Conservation (phyloP, 2,113 vertebrate species). For the Coptodon bakossiorum region DNA sequence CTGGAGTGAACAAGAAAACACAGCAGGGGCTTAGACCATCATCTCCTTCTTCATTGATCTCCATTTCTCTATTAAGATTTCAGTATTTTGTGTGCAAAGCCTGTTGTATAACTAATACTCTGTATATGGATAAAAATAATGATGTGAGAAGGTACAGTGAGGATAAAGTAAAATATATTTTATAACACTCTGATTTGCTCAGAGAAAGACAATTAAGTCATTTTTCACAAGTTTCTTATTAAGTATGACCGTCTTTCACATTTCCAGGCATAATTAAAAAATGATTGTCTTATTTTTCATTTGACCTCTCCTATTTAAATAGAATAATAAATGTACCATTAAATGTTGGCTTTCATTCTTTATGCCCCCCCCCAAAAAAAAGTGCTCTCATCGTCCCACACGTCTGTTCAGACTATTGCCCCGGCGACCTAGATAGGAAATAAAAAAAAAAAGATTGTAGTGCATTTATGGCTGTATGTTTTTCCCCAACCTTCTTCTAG, state of each 20-base stretch:
- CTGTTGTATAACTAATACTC: not conserved
- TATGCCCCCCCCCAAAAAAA: not conserved
- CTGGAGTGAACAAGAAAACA: slow-evolving; percentile 23
- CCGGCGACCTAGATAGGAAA: not conserved
- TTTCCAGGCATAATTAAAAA: not conserved
- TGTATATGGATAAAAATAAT: not conserved
- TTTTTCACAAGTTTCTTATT: slow-evolving; percentile 1
- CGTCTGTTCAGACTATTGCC: not conserved
- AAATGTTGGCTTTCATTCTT: not conserved
- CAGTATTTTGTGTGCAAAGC: not conserved
- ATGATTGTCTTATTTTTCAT: not conserved
- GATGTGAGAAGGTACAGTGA: not conserved
- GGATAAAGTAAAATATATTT: not conserved
- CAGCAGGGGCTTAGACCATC: slow-evolving; percentile 15
- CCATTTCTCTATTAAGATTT: not conserved
- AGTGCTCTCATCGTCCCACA: not conserved
- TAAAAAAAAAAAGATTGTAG: not conserved
- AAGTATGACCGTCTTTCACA: not conserved
- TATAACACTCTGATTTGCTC: slow-evolving; percentile 8
- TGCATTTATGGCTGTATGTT: not conserved
- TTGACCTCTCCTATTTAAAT: not conserved
- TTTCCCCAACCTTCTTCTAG: not conserved
- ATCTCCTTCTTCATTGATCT: not conserved
- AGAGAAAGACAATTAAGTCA: not conserved
- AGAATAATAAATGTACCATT: not conserved